Conservation (phyloP, 2,113 vertebrate species). For the Oreochromis tanganicae region DNA sequence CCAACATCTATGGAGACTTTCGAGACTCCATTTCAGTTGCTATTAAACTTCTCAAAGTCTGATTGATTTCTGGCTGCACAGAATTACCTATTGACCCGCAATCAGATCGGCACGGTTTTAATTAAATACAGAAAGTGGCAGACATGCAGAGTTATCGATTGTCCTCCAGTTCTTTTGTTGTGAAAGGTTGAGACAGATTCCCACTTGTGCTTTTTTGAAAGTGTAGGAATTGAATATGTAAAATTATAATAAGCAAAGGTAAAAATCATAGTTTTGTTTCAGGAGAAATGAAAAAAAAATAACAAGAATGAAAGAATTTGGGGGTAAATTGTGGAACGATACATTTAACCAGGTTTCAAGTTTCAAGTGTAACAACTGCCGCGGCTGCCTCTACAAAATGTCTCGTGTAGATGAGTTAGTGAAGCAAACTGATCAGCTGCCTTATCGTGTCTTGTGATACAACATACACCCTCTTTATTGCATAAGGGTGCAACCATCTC, state of each 20-base stretch:
- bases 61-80: background rate
- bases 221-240: background rate
- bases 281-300: background rate
- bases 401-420: background rate
- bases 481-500: background rate
- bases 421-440: background rate
- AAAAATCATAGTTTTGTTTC: background rate
- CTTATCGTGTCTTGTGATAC: background rate
- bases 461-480: background rate
- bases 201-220: background rate
- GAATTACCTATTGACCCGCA: background rate
- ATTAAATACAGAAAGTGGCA: background rate
- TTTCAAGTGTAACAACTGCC: background rate
- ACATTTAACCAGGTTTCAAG: background rate
- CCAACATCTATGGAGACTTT: background rate
- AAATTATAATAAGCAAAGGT: background rate
- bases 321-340: background rate
- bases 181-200: background rate
- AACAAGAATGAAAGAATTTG: background rate
- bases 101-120: background rate
- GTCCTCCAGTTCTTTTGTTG: background rate
- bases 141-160: background rate
- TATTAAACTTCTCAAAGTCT: background rate
- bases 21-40: background rate
- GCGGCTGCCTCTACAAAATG: fast-evolving